A percentile compares a stretch with the other conserved stretches of the same genome.
These are phyloP conservation scores for Mellilla xanthometata DNA, from an alignment of 2,888 invertebrate genomes.

Conservation along the genomic window DNA sequence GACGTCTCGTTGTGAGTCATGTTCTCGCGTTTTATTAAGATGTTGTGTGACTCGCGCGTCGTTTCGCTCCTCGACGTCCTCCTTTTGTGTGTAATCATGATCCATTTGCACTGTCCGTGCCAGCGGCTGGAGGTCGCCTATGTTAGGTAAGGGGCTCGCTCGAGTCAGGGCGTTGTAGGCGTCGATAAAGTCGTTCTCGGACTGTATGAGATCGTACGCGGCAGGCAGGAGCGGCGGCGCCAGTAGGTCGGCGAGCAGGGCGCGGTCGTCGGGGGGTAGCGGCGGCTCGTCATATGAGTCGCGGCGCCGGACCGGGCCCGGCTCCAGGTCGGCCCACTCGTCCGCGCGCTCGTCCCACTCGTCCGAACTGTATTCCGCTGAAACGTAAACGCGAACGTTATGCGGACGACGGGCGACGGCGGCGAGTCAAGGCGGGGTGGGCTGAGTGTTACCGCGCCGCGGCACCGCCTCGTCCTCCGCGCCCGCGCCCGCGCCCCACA, in stretches of 20 bases:
- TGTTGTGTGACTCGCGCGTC: background rate
- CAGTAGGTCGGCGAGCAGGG: constrained; percentile 57
- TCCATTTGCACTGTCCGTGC: constrained; percentile 7
- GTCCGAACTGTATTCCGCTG: constrained; percentile 79
- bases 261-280: constrained; percentile 47
- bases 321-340: constrained; percentile 35
- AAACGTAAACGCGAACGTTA: constrained; percentile 75
- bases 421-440: constrained; percentile 27
- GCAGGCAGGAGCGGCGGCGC: constrained; percentile 23
- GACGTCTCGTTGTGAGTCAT: background rate
- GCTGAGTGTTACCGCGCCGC: constrained; percentile 69
- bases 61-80: constrained; percentile 6
- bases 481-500: constrained; percentile 74
- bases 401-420: constrained; percentile 44
- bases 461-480: constrained; percentile 70
- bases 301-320: constrained; percentile 12
- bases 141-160: constrained; percentile 66
- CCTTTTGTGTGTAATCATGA: constrained; percentile 11
- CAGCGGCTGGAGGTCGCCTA: constrained; percentile 32
- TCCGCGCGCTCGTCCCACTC: constrained; percentile 53
- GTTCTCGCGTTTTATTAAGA: background rate
- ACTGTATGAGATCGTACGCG: constrained; percentile 61
- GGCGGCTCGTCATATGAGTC: constrained; percentile 28
- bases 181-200: constrained; percentile 75
- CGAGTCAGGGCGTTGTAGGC: constrained; percentile 74